phyloP scores from a whole-genome alignment of 1,140 invertebrate genomes.

The Drosophila suzukii region DNA sequence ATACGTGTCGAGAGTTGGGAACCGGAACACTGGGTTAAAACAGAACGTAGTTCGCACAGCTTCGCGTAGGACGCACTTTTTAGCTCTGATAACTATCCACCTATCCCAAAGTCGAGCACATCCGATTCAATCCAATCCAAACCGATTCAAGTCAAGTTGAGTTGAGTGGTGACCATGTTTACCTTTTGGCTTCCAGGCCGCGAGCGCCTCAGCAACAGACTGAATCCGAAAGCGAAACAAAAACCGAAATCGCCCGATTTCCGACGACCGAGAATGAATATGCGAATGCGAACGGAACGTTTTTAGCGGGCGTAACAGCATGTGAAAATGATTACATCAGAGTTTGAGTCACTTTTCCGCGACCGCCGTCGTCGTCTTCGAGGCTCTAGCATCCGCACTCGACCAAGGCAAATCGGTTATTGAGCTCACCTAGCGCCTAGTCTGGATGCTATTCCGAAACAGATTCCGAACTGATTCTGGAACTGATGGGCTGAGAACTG shows the following conservation, averaged over 20 bases:
- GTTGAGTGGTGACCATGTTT: constrained; percentile 36
- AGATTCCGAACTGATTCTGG: constrained; percentile 28
- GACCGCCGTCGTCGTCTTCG: constrained; percentile 6
- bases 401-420: constrained; percentile 44
- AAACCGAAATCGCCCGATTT: constrained; percentile 32
- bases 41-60: not conserved
- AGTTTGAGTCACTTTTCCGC: constrained; percentile 75
- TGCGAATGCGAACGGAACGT: constrained; percentile 42
- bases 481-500: constrained; percentile 41
- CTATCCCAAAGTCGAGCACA: not conserved
- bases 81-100: too few species aligned
- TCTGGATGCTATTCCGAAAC: constrained; percentile 21
- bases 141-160: not conserved
- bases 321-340: constrained; percentile 78
- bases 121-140: not conserved
- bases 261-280: constrained; percentile 5
- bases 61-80: not conserved
- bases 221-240: constrained; percentile 23
- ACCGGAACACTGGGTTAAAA: not conserved
- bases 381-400: constrained; percentile 38
- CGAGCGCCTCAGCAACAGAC: constrained; percentile 37
- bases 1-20: not conserved
- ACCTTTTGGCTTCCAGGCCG: constrained; percentile 54
- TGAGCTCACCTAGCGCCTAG: constrained; percentile 58
- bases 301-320: constrained; percentile 62